phyloP scores from a whole-genome alignment of 2,797 vertebrate genomes.

The Perodicticus potto region DNA sequence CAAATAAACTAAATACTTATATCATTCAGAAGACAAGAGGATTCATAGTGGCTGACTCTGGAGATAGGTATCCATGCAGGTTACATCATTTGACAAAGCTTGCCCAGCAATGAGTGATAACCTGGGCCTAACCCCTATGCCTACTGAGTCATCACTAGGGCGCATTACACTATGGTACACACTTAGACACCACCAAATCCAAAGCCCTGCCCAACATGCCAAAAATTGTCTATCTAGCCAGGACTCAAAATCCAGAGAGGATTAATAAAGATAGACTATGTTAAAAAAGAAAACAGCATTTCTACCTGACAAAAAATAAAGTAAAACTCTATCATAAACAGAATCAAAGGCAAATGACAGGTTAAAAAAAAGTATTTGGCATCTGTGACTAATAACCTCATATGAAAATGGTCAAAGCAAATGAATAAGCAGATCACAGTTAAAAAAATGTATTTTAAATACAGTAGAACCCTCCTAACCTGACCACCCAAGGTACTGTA shows the following conservation, averaged over 20 bases:
- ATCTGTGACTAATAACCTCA: neutral
- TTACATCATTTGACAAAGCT: neutral
- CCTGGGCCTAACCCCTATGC: neutral
- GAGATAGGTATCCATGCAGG: neutral
- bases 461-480: no score
- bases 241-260: neutral
- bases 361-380: neutral
- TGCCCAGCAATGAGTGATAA: neutral
- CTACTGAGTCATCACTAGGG: neutral
- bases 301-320: neutral
- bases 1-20: slow-evolving; percentile 1
- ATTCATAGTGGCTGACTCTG: neutral
- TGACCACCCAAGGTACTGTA: no score
- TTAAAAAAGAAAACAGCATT: neutral
- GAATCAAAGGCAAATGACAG: slow-evolving; percentile 37
- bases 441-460: neutral
- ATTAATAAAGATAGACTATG: neutral
- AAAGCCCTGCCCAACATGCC: neutral
- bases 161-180: neutral
- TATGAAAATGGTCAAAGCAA: slow-evolving; percentile 36
- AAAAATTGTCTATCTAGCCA: neutral
- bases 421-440: neutral
- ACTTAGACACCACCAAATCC: neutral
- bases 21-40: slow-evolving; percentile 8
- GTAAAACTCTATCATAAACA: neutral